Conservation (phyloP, 92 coral and sea anemone genomes). For the Bergia sp. region DNA sequence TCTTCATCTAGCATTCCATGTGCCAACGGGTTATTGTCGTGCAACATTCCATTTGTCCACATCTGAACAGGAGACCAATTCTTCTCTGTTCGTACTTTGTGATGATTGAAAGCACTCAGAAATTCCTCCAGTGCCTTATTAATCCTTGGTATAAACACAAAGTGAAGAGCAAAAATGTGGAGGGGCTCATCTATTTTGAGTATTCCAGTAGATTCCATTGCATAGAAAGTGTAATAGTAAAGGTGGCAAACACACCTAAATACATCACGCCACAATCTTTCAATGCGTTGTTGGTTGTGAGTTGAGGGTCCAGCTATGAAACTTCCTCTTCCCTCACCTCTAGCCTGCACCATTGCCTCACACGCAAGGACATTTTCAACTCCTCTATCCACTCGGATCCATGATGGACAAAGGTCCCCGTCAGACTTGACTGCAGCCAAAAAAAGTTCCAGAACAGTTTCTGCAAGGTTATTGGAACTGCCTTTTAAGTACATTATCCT, state of each 20-base stretch:
- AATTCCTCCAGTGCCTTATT: slow-evolving; percentile 34
- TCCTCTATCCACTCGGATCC: slow-evolving; percentile 35
- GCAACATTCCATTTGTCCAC: slow-evolving; percentile 33
- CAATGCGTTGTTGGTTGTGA: slow-evolving; percentile 42
- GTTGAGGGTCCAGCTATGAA: slow-evolving; percentile 24
- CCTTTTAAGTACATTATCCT: slow-evolving; percentile 33
- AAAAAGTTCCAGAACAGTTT: slow-evolving; percentile 38
- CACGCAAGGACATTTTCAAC: slow-evolving; percentile 41
- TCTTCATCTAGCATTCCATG: slow-evolving; percentile 32
- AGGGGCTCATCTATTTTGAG: background rate
- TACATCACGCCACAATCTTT: slow-evolving; percentile 46
- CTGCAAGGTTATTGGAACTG: slow-evolving; percentile 33
- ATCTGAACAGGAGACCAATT: slow-evolving; percentile 43
- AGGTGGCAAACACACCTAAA: slow-evolving; percentile 42
- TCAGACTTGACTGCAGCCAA: slow-evolving; percentile 40
- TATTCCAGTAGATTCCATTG: slow-evolving; percentile 36
- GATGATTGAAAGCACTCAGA: slow-evolving; percentile 40
- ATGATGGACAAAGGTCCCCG: slow-evolving; percentile 45
- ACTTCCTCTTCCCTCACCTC: slow-evolving; percentile 45
- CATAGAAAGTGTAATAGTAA: slow-evolving; percentile 35
- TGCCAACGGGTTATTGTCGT: slow-evolving; percentile 27
- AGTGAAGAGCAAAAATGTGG: slow-evolving; percentile 36
- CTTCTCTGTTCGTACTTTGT: slow-evolving; percentile 37
- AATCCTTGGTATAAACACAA: slow-evolving; percentile 40
- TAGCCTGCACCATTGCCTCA: slow-evolving; percentile 22